These are phyloP conservation scores for Agriopis marginaria DNA, from an alignment of 2,888 invertebrate species.

Conservation along the genomic window DNA sequence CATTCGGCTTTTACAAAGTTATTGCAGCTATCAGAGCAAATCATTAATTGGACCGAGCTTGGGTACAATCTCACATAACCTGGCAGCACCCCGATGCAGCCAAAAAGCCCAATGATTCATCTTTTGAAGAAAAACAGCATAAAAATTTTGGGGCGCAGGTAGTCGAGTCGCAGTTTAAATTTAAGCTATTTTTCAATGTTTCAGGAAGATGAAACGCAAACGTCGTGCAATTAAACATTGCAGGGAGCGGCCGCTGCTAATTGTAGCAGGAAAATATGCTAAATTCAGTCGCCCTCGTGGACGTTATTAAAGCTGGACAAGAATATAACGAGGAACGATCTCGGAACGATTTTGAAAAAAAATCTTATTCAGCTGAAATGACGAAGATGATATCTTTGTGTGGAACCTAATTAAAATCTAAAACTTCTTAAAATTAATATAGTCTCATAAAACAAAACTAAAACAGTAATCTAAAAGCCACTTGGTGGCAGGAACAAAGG, in stretches of 20 bases:
- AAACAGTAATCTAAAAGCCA: too few species aligned
- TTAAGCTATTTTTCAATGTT: neutral
- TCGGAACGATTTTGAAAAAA: constrained; percentile 7
- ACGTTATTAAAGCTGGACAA: constrained; percentile 47
- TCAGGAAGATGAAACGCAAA: constrained; percentile 50
- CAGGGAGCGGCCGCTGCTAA: constrained; percentile 40
- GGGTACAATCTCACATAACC: neutral
- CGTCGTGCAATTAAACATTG: constrained; percentile 54
- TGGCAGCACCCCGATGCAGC: neutral
- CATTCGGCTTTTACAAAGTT: too few species aligned
- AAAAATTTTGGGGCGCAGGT: too few species aligned
- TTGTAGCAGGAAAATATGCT: constrained; percentile 59
- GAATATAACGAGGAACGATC: constrained; percentile 45
- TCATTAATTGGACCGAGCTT: neutral
- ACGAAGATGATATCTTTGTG: too few species aligned
- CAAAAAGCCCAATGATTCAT: neutral
- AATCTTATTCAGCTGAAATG: too few species aligned
- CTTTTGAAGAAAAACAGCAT: too few species aligned
- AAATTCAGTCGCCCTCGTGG: constrained; percentile 54
- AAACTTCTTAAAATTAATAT: too few species aligned
- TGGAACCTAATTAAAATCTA: too few species aligned
- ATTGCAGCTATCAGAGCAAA: too few species aligned
- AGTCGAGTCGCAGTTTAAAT: neutral
- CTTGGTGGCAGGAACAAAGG: too few species aligned
- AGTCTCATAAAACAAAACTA: too few species aligned